phyloP scores from a whole-genome alignment of 1,140 invertebrate genomes.

The Musca vetustissima region DNA sequence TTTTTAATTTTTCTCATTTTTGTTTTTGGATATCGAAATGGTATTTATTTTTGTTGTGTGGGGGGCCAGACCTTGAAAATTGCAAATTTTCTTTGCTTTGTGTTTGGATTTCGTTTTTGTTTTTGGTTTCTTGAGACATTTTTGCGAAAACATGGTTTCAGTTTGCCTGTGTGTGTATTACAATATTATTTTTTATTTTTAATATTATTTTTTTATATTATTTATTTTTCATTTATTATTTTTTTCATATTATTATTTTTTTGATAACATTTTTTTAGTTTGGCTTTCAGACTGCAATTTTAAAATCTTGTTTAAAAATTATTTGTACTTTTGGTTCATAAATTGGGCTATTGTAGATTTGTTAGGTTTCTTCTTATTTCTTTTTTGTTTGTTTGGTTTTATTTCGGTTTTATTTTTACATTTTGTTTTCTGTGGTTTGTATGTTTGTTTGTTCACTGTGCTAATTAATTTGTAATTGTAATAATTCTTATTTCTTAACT shows the following conservation, averaged over 20 bases:
- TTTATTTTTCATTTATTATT: too few relatives aligned
- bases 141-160: background rate
- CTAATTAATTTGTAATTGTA: too few relatives aligned
- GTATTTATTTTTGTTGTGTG: too few relatives aligned
- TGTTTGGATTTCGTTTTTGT: slow-evolving; percentile 25
- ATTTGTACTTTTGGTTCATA: slow-evolving; percentile 57
- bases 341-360: slow-evolving; percentile 54
- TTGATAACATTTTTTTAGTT: slow-evolving; percentile 10
- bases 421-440: slow-evolving; percentile 1
- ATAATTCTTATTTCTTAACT: slow-evolving; percentile 1
- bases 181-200: slow-evolving; percentile 1
- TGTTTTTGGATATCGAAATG: too few relatives aligned
- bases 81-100: background rate
- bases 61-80: too few relatives aligned
- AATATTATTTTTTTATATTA: slow-evolving; percentile 20
- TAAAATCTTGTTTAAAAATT: slow-evolving; percentile 40
- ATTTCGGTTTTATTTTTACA: slow-evolving; percentile 21
- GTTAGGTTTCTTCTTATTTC: too few relatives aligned
- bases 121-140: too few relatives aligned
- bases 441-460: slow-evolving; percentile 7
- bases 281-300: slow-evolving; percentile 26
- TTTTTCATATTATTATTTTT: slow-evolving; percentile 3
- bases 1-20: too few relatives aligned
- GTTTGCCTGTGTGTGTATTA: background rate
- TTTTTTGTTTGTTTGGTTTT: slow-evolving; percentile 20